Evolutionary conservation across 2,888 invertebrate genomes (phyloP).

Genomic region (Drosophila greeni): DNA sequence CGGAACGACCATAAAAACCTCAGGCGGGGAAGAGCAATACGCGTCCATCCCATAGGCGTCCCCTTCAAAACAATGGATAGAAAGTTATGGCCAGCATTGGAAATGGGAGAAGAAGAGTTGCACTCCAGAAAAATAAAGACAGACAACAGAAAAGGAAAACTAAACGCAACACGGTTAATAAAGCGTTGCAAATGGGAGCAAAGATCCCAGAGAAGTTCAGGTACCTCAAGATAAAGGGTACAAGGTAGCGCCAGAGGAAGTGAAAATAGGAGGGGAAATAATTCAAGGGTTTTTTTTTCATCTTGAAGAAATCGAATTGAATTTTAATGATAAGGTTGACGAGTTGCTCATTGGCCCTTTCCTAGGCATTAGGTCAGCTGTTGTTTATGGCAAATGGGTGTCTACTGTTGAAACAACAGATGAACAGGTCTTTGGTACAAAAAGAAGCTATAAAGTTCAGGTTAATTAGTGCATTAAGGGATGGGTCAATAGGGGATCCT

Average conservation of each 20-base stretch:
- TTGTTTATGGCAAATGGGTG: conserved; percentile 21
- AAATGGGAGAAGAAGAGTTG: conserved; percentile 45
- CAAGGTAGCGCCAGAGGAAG: conserved; percentile 36
- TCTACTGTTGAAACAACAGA: conserved; percentile 39
- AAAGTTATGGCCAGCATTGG: conserved; percentile 59
- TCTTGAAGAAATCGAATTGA: conserved; percentile 48
- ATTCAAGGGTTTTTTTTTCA: conserved; percentile 48
- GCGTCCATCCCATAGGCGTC: conserved; percentile 10
- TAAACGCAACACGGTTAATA: conserved; percentile 47
- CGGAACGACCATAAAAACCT: conserved; percentile 58
- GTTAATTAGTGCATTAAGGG: conserved; percentile 18
- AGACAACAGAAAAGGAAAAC: conserved; percentile 38
- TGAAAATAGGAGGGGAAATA: conserved; percentile 48
- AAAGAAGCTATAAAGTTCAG: background rate
- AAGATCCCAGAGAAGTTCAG: conserved; percentile 19
- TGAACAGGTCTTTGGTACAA: conserved; percentile 11
- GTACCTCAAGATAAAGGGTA: conserved; percentile 21
- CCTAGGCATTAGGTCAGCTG: conserved; percentile 29
- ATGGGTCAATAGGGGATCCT: background rate
- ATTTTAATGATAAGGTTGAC: conserved; percentile 58
- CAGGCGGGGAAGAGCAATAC: conserved; percentile 19
- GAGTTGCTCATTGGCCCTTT: conserved; percentile 7
- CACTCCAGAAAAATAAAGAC: conserved; percentile 26
- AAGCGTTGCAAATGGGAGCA: conserved; percentile 45
- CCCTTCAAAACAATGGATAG: conserved; percentile 61